Evolutionary conservation across 2,888 invertebrate species (phyloP), one percentile per base, ranked within the genome.

Genomic region (Idaea dimidiata): DNA sequence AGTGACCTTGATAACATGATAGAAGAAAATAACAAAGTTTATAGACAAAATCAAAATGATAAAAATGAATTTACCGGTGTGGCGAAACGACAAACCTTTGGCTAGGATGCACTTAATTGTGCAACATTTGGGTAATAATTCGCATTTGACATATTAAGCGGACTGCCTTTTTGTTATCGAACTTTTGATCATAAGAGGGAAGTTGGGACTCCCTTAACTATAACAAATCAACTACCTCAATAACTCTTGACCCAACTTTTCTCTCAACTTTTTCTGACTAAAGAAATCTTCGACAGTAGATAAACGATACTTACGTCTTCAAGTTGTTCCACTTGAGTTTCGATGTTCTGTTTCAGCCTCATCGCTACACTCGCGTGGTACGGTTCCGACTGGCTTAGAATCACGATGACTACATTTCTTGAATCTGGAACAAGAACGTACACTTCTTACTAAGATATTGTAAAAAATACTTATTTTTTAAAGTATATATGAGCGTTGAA

Each of bases 351-450:
- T 73, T 93, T 92, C 4, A 95, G 88, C 58, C 93, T 83, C 62
- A 86, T 77, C 14, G 95, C 95, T 67, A 94, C 92, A 66, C 92
- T 93, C n/a, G 89, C 87, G 77, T 95, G 94, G 80, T 95, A 95
- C 10, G 94, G 91, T 83, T 95, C 94, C 3, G 91, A 78, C 81
- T 96, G 96, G 76, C 95, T 95, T 60, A 95, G 83, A 73, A 96
- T 93, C 43, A 94, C 89, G 73, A 95, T 92, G 43, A 94, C 93
- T 67, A 95, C 82, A 77, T 94, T 93, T 66, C 86, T 87, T 57
- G 92, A 89, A 76, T 93, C 95, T 94, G 89, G 1, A 93, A 94
- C 83, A 88, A 88, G 66, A 56, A 56, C 14, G 18, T 17, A 18
- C 5, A 43, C 10, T 14, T 43, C 43, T 7, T 33, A 33, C 8